Evolutionary conservation across 1,140 invertebrate species (phyloP), one percentile per base, ranked within the genome.

Genomic region (Paralvinella palmiformis): DNA sequence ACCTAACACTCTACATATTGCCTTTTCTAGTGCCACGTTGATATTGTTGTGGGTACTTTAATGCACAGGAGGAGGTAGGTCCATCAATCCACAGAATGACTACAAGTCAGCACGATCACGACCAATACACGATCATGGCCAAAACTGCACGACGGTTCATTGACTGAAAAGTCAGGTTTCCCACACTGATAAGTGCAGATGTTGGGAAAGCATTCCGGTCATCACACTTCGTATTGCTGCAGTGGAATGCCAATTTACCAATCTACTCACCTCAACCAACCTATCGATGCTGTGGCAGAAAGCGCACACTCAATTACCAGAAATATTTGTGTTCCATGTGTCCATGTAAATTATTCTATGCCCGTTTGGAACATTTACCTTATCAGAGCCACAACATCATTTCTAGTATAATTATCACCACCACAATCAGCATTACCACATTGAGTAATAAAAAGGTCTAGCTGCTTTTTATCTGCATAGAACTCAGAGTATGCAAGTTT

Each of bases 1-100:
- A 22, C 27, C 45, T 24, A 22, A 24, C n/a, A 48, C 37, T 48
- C 1, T 48, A 5, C 20, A n/a, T 6, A 24, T 24, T 48, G 1
- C 45, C 27, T n/a, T 48, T 48, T 48, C 1, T 22, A 48, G 20
- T 48, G 45, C 27, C 1, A 22, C 27, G 45, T 48, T 48, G 20
- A 48, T 48, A 48, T 22, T 22, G 45, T 48, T 48, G 45, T 48
- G 27, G 45, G 45, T 48, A 48, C 45, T 48, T n/a, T 48, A n/a
- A 24, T 48, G 45, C 27, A 1, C 45, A 48, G 45, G 45, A 15
- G 17, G 45, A 48, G 1, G 45, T 48, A 48, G 1, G 27, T 48
- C 17, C 45, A 48, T 17, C 45, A 48, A n/a, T 48, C 1, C 1
- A 24, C 45, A 48, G 27, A 48, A 48, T 22, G 5, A 22, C 20